Evolutionary conservation across 2,888 invertebrate species (phyloP).

Genomic region (Dicranocentrus wangi): DNA sequence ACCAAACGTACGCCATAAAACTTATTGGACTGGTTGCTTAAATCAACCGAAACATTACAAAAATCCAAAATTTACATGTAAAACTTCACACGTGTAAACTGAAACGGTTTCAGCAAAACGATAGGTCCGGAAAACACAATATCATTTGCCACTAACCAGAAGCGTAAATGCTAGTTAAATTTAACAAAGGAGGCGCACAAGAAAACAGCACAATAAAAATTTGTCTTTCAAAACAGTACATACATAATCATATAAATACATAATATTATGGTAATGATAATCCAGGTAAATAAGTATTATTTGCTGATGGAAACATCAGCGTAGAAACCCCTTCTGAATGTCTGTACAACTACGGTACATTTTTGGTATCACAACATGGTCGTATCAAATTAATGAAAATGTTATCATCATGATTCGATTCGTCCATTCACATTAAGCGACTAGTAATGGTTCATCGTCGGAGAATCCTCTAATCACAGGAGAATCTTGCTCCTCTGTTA

Average conservation of each 20-base stretch:
- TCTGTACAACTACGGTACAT: background rate
- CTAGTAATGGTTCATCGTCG: constrained; percentile 94
- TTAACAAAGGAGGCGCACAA: background rate
- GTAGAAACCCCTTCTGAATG: background rate
- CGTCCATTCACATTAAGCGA: constrained; percentile 80
- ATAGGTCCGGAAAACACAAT: no score
- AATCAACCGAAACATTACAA: no score
- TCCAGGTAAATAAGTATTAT: constrained; percentile 1
- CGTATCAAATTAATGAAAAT: constrained; percentile 15
- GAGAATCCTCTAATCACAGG: constrained; percentile 93
- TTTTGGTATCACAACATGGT: constrained; percentile 54
- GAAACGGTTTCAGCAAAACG: no score
- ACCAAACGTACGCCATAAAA: background rate
- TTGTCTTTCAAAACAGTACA: background rate
- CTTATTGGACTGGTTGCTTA: no score
- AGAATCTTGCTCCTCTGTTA: constrained; percentile 84
- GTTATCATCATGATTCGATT: background rate
- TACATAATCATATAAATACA: background rate
- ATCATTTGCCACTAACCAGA: no score
- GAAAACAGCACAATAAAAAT: background rate
- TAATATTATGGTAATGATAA: background rate
- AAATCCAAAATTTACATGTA: background rate
- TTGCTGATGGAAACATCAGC: background rate
- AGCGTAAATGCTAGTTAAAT: background rate
- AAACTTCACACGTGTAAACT: background rate